phyloP scores from a whole-genome alignment of 2,797 vertebrate species.

The Hozukius guyotensis region DNA sequence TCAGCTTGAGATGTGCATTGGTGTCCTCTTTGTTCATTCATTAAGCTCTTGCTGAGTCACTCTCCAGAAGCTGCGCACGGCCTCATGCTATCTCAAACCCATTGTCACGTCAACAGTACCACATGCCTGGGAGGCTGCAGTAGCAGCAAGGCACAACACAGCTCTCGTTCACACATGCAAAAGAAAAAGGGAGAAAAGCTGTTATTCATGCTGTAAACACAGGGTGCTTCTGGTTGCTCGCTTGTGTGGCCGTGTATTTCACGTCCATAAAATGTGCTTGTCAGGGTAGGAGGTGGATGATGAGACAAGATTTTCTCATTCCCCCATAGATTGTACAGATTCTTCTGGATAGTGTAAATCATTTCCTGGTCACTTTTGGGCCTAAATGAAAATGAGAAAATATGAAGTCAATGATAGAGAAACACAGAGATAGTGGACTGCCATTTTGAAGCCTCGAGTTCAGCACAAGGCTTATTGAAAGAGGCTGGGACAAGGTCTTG shows the following conservation, averaged over 20 bases:
- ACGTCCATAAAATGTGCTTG: not conserved
- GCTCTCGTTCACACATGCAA: conserved; percentile 23
- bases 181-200: not conserved
- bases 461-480: too few species aligned
- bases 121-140: conserved; percentile 44
- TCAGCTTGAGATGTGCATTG: conserved; percentile 10
- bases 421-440: not conserved
- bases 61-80: conserved; percentile 31
- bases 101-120: conserved; percentile 48
- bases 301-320: not conserved
- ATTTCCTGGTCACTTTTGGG: not conserved
- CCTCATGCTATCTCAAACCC: conserved; percentile 43
- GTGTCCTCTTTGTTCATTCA: conserved; percentile 49
- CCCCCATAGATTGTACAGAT: not conserved
- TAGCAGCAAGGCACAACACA: conserved; percentile 21
- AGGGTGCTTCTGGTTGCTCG: not conserved
- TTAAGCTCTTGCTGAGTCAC: conserved; percentile 65
- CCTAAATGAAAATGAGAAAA: not conserved
- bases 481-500: too few species aligned
- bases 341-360: not conserved
- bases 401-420: not conserved
- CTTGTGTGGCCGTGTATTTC: not conserved
- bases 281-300: not conserved
- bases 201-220: conserved; percentile 12
- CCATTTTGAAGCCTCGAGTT: rapidly evolving